Evolutionary conservation across 2,797 vertebrate species (phyloP).

Genomic region (Cirrhinus molitorella): DNA sequence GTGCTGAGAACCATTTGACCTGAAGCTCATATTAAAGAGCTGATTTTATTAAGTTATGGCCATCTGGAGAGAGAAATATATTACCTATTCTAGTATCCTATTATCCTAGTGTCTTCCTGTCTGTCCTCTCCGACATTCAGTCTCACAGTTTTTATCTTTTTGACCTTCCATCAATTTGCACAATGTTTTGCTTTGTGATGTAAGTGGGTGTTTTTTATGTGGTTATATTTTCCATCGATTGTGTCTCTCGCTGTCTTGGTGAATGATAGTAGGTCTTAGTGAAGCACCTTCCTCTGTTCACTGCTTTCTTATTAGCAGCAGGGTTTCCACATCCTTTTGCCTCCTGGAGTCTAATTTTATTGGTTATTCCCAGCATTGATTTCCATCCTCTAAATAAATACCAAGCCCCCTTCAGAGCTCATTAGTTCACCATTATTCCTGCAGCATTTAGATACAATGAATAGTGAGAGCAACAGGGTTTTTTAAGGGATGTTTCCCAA

Average conservation of each 20-base stretch:
- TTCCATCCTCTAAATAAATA: slow-evolving; percentile 29
- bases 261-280: slow-evolving; percentile 3
- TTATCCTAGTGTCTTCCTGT: not conserved
- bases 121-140: not conserved
- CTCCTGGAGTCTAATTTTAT: slow-evolving; percentile 1
- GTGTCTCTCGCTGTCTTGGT: not conserved
- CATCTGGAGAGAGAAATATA: no score
- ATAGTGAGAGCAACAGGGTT: not conserved
- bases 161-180: not conserved
- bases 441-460: not conserved
- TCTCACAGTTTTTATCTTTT: no score
- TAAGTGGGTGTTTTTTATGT: slow-evolving; percentile 5
- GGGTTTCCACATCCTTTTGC: slow-evolving; percentile 2
- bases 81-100: no score
- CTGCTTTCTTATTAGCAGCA: slow-evolving; percentile 22
- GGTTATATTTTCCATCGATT: not conserved
- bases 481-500: no score
- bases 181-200: not conserved
- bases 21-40: no score
- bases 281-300: not conserved
- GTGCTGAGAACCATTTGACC: no score
- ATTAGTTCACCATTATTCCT: not conserved
- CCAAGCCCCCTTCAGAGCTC: not conserved
- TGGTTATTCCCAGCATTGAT: slow-evolving; percentile 14
- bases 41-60: no score